These are phyloP conservation scores for Ylistrum balloti DNA, from an alignment of 1,140 invertebrate genomes.

Conservation along the genomic window DNA sequence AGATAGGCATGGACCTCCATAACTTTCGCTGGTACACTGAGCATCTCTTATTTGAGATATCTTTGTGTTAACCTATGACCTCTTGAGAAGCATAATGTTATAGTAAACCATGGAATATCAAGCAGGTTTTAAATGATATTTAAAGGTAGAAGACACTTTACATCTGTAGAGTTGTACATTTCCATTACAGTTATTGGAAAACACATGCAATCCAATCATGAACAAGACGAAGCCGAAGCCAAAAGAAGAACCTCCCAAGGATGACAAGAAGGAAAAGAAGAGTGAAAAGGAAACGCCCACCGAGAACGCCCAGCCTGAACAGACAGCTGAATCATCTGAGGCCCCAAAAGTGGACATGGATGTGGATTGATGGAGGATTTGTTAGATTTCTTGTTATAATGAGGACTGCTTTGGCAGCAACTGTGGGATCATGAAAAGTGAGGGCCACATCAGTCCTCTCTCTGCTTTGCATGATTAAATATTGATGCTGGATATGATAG, in stretches of 20 bases:
- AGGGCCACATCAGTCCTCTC: not conserved
- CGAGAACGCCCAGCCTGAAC: constrained; percentile 47
- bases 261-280: constrained; percentile 76
- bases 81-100: no score
- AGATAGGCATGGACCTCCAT: no score
- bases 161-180: no score
- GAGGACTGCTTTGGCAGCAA: not conserved
- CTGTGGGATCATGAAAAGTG: not conserved
- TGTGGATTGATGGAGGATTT: constrained; percentile 70
- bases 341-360: constrained; percentile 72
- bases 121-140: no score
- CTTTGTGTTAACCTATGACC: no score
- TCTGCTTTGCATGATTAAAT: not conserved
- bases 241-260: constrained; percentile 86
- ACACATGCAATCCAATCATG: constrained; percentile 88
- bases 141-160: no score
- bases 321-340: constrained; percentile 48
- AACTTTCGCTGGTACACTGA: no score
- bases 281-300: constrained; percentile 58
- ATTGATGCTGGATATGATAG: not conserved
- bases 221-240: constrained; percentile 95
- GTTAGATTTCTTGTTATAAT: not conserved
- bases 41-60: no score
- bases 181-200: constrained; percentile 86
- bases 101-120: no score